Base-by-base conservation (phyloP, 2,113 vertebrate species). In the Engraulis encrasicolus region DNA sequence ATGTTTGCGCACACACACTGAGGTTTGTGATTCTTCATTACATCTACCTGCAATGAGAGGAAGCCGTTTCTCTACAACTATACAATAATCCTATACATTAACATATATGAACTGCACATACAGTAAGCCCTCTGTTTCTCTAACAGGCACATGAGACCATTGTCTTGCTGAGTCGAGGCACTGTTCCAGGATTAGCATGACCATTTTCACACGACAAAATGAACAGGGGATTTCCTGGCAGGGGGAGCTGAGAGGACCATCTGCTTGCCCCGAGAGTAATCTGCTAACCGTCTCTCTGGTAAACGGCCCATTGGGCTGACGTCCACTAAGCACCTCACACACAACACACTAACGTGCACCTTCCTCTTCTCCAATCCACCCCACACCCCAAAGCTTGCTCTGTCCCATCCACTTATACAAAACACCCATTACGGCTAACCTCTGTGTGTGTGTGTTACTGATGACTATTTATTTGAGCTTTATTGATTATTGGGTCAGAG, bases 161-260 rank as follows among this genome's bases (percentile, higher is more conserved):
- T 6, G 27, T 20, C n/a, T 66, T 71, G 61, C 34, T 71, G 61
- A 71, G 27, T n/a, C n/a, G n/a, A 71, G 61, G 61, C 61, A 71
- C 9, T 12, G 27, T 14, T 71, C 61, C 61, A 71, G 61, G 61
- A 71, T 71, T 71, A 71, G 11, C 61, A 71, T 18, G 61, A 12
- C 12, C 15, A 71, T 71, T 71, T 71, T 71, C 61, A 71, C 61
- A 71, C 6, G 27, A 71, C 61, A 71, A 71, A 71, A 15, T 71
- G 27, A 34, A 71, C 27, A 34, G 12, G 61, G 61, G 61, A 71
- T 71, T 71, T 34, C 23, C 61, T 34, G 4, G 61, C 61, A 71
- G 61, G 61, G 27, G 61, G 61, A n/a, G 61, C 61, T 71, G 14
- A 71, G 27, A 15, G 61, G 61, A 31, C 61, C 61, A 71, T 71